Evolutionary conservation across 2,888 invertebrate species (phyloP).

Genomic region (Thereva nobilitata): DNA sequence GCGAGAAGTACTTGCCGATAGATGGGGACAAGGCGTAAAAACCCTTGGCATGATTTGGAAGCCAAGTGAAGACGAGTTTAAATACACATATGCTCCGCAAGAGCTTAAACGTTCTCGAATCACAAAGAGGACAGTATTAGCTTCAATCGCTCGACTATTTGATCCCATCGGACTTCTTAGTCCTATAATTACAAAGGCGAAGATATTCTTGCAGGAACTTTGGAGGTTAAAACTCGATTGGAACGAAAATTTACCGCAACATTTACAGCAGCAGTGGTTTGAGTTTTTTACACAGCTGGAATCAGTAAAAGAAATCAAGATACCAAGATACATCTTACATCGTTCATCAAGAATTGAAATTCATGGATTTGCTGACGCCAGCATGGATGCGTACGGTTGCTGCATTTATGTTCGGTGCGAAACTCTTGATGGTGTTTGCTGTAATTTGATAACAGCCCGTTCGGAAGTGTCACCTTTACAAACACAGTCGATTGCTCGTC

Average conservation of each 20-base stretch:
- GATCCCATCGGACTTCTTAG: neutral
- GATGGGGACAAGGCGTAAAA: neutral
- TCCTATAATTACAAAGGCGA: neutral
- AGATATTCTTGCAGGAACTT: slow-evolving; percentile 2
- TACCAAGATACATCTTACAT: neutral
- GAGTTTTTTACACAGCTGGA: neutral
- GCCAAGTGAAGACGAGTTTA: neutral
- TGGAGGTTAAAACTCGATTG: slow-evolving; percentile 3
- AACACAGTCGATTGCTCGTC: slow-evolving; percentile 4
- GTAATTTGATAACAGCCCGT: slow-evolving; percentile 1
- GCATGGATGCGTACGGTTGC: slow-evolving; percentile 2
- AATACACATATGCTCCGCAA: neutral
- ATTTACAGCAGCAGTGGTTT: neutral
- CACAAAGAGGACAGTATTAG: neutral
- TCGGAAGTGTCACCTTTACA: neutral
- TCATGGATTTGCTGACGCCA: slow-evolving; percentile 7
- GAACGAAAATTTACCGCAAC: slow-evolving; percentile 4
- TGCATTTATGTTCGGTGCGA: neutral
- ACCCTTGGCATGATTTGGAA: neutral
- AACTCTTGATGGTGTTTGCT: neutral
- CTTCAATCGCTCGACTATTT: slow-evolving; percentile 3
- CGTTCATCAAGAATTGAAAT: neutral
- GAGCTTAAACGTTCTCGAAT: slow-evolving; percentile 1
- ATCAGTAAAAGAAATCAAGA: neutral
- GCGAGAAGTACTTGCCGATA: neutral